These are phyloP conservation scores for Andricus curvator DNA, from an alignment of 2,888 invertebrate species.

Conservation along the genomic window DNA sequence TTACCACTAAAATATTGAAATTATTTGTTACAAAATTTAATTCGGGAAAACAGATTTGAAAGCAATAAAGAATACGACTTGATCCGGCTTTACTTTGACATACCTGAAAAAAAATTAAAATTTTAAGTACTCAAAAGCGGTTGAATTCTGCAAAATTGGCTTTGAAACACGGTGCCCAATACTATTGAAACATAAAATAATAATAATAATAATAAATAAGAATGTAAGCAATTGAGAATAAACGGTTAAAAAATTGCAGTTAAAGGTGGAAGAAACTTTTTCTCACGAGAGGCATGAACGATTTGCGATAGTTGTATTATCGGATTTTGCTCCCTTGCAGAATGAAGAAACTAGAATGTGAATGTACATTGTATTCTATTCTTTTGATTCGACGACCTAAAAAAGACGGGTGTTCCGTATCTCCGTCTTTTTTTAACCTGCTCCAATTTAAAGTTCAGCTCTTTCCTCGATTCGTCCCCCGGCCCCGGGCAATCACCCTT, in stretches of 20 bases:
- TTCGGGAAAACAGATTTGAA: too few relatives aligned
- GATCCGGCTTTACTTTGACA: too few relatives aligned
- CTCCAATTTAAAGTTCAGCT: slow-evolving; percentile 37
- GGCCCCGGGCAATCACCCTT: slow-evolving; percentile 32
- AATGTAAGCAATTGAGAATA: neutral
- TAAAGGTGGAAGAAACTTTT: slow-evolving; percentile 15
- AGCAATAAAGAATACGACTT: too few relatives aligned
- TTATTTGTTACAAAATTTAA: too few relatives aligned
- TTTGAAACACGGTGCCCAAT: too few relatives aligned
- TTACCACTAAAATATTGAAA: too few relatives aligned
- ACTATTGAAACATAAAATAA: neutral
- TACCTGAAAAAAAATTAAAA: too few relatives aligned
- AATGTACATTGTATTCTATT: slow-evolving; percentile 39
- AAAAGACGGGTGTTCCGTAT: slow-evolving; percentile 33
- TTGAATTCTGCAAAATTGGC: too few relatives aligned
- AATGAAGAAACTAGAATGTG: slow-evolving; percentile 40
- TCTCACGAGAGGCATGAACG: slow-evolving; percentile 32
- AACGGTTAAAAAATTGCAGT: neutral
- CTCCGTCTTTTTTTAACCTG: slow-evolving; percentile 39
- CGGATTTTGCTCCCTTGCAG: slow-evolving; percentile 37
- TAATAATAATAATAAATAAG: neutral
- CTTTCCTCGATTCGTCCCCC: slow-evolving; percentile 26
- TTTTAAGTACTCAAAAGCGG: too few relatives aligned
- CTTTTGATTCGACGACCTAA: slow-evolving; percentile 16
- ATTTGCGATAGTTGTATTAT: slow-evolving; percentile 33